Conservation (phyloP, 1,140 invertebrate genomes). For the Chymomyza costata region DNA sequence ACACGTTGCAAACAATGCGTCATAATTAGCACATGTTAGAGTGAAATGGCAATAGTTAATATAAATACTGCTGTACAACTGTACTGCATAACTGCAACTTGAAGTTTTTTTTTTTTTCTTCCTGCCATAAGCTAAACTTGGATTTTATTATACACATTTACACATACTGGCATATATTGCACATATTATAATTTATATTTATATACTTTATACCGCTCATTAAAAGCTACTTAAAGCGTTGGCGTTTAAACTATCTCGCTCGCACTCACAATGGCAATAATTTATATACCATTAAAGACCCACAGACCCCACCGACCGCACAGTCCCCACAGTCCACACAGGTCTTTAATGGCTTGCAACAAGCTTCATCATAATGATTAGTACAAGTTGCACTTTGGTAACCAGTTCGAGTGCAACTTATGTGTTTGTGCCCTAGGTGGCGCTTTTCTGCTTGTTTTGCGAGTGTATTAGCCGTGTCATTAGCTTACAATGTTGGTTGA, state of each 20-base stretch:
- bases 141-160: constrained; percentile 29
- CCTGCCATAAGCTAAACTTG: constrained; percentile 19
- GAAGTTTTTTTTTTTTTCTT: not conserved
- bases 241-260: too few relatives aligned
- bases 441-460: too few relatives aligned
- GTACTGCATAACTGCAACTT: constrained; percentile 10
- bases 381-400: constrained; percentile 31
- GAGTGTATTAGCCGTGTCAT: constrained; percentile 28
- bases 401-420: not conserved
- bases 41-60: constrained; percentile 6
- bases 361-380: constrained; percentile 37
- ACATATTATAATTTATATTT: constrained; percentile 71
- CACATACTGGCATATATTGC: constrained; percentile 19
- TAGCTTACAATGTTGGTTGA: constrained; percentile 39
- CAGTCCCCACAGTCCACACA: not conserved
- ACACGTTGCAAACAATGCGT: not conserved
- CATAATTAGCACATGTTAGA: constrained; percentile 24
- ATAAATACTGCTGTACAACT: constrained; percentile 11
- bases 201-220: constrained; percentile 56
- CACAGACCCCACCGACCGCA: constrained; percentile 7
- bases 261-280: constrained; percentile 34
- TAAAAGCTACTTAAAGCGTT: constrained; percentile 54
- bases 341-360: not conserved
- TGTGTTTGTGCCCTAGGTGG: too few relatives aligned
- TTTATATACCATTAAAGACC: constrained; percentile 19